phyloP scores from a whole-genome alignment of 2,888 invertebrate genomes.

The Pollenia labialis region DNA sequence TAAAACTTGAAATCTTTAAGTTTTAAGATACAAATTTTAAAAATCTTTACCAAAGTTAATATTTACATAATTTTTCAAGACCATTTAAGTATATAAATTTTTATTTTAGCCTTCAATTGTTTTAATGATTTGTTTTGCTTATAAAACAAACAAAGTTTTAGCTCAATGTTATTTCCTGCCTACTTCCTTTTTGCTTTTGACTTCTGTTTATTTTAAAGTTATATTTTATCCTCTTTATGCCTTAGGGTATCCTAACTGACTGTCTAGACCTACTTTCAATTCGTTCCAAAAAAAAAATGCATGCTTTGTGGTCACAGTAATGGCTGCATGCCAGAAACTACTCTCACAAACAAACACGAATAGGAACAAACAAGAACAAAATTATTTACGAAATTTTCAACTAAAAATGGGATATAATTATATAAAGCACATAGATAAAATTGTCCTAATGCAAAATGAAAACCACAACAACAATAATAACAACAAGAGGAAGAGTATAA shows the following conservation, averaged over 20 bases:
- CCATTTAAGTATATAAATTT: no score
- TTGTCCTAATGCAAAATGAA: constrained; percentile 37
- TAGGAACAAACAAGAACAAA: constrained; percentile 21
- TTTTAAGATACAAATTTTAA: no score
- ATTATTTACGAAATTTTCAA: constrained; percentile 56
- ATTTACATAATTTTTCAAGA: no score
- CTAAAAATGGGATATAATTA: constrained; percentile 72
- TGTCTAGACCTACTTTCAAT: constrained; percentile 74
- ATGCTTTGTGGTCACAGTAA: constrained; percentile 77
- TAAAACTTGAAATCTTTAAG: neutral
- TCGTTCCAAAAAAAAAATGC: constrained; percentile 75
- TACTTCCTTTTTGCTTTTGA: constrained; percentile 27
- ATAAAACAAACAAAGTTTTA: no score
- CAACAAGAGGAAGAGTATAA: neutral
- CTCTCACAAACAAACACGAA: neutral
- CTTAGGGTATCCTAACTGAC: neutral
- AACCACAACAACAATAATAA: constrained; percentile 50
- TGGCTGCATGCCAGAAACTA: constrained; percentile 79
- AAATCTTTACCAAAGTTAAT: no score
- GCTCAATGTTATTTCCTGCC: no score
- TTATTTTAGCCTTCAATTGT: no score
- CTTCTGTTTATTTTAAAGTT: neutral
- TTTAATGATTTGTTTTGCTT: no score
- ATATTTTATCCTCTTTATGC: neutral
- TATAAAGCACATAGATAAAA: constrained; percentile 53